A percentile compares a stretch with the other conserved stretches of the same genome.
These are phyloP conservation scores for Cyclura pinguis DNA, from an alignment of 2,797 vertebrate genomes.

Conservation along the genomic window DNA sequence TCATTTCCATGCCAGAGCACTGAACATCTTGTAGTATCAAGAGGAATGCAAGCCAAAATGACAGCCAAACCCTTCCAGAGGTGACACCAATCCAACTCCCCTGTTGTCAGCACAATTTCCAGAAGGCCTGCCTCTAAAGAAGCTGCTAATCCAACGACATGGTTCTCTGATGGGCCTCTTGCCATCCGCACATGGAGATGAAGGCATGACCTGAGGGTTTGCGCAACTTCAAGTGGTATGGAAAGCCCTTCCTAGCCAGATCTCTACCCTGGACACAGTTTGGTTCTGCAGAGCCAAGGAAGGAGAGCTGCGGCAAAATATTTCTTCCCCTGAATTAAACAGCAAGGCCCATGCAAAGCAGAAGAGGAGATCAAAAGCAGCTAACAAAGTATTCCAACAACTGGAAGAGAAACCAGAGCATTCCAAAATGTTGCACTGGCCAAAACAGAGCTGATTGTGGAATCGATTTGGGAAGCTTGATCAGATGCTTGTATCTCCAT, in stretches of 20 bases:
- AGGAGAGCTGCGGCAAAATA: constrained; percentile 29
- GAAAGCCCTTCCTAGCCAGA: constrained; percentile 46
- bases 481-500: neutral
- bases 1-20: constrained; percentile 38
- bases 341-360: constrained; percentile 14
- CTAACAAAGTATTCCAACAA: constrained; percentile 45
- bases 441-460: neutral
- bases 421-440: neutral
- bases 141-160: constrained; percentile 59
- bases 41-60: neutral
- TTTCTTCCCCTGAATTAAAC: neutral
- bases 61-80: constrained; percentile 42
- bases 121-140: constrained; percentile 28
- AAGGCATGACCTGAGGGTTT: constrained; percentile 58
- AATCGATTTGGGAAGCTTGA: too few species aligned
- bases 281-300: constrained; percentile 19
- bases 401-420: neutral
- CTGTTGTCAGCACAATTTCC: constrained; percentile 35
- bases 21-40: neutral
- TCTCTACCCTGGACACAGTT: constrained; percentile 48
- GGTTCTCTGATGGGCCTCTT: constrained; percentile 51
- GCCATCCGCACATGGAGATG: constrained; percentile 54
- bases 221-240: neutral
- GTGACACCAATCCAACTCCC: neutral
- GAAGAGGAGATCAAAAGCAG: constrained; percentile 5